Base-by-base conservation (phyloP, 2,888 invertebrate species). In the Pammene fasciana region DNA sequence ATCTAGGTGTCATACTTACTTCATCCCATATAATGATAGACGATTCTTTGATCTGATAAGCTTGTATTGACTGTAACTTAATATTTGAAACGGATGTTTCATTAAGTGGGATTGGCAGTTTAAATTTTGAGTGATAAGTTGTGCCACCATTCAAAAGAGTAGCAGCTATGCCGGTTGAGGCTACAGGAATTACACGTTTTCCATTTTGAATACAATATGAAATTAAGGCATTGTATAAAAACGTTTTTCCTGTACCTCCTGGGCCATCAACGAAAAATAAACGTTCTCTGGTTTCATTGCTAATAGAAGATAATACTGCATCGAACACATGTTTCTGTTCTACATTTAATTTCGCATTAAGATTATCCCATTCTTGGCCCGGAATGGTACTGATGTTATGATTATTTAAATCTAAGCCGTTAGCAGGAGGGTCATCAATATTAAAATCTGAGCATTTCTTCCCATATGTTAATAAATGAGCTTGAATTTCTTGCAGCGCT, bases 371-470 rank as follows among this genome's bases (percentile, higher is more conserved):
- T 54, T 54, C 54, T 34, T 54, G 9, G 10, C 13, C 54, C 26
- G 54, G 54, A 34, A 34, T 54, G 34, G 34, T 43, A 43, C 43
- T 54, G 26, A 18, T 34, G 13, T 54, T 54, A 34, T 18, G 34
- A 54, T 54, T 13, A 54, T 34, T 54, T 26, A 34, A 13, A 54
- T 54, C 54, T 54, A 54, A 54, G 6, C 13, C 11, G 34, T 54
- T 54, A 54, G 1, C 34, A 34, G 54, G 54, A 54, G 54, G 54
- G 54, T 54, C 54, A 11, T 54, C 54, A 34, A 34, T 54, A 54
- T 54, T 54, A 54, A 54, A 54, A 34, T 54, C 54, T 54, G 54
- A 54, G 54, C 54, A 54, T 52, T 52, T 52, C 7, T 52, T 52
- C 9, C 34, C 52, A 11, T 52, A 52, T 52, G 52, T 52, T 18